Percentiles rank a stretch among this genome's conserved stretches.
Conservation (phyloP, 2,888 invertebrate genomes). For the Mythimna loreyi region DNA sequence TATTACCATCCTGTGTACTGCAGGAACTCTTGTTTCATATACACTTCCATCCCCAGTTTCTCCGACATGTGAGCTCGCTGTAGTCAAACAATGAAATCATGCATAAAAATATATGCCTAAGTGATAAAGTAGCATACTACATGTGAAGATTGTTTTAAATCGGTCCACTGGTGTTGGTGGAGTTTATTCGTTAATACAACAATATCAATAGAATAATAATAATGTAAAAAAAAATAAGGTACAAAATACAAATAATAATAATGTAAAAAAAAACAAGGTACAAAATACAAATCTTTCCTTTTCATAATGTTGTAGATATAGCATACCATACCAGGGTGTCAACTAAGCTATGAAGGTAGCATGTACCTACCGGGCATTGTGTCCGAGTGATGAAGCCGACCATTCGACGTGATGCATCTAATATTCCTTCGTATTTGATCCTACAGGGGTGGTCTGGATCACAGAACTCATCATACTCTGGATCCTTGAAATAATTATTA, state of each 20-base stretch:
- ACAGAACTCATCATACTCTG: conserved; percentile 81
- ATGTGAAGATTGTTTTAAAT: too few species aligned
- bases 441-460: conserved; percentile 83
- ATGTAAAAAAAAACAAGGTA: too few species aligned
- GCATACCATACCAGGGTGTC: background rate
- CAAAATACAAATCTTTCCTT: too few species aligned
- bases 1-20: conserved; percentile 97
- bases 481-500: conserved; percentile 67
- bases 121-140: too few species aligned
- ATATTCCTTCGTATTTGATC: conserved; percentile 92
- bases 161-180: too few species aligned
- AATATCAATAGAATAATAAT: too few species aligned
- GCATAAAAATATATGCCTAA: too few species aligned
- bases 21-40: conserved; percentile 97
- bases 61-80: conserved; percentile 95
- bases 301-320: too few species aligned
- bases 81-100: conserved; percentile 41
- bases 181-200: too few species aligned
- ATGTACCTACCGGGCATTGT: conserved; percentile 88
- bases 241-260: too few species aligned
- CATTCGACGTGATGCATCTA: conserved; percentile 92
- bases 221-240: too few species aligned
- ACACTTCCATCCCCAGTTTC: conserved; percentile 95
- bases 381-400: conserved; percentile 91
- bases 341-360: background rate